Evolutionary conservation across 2,888 invertebrate genomes (phyloP), one percentile per base, ranked within the genome.

Genomic region (Salticus scenicus): DNA sequence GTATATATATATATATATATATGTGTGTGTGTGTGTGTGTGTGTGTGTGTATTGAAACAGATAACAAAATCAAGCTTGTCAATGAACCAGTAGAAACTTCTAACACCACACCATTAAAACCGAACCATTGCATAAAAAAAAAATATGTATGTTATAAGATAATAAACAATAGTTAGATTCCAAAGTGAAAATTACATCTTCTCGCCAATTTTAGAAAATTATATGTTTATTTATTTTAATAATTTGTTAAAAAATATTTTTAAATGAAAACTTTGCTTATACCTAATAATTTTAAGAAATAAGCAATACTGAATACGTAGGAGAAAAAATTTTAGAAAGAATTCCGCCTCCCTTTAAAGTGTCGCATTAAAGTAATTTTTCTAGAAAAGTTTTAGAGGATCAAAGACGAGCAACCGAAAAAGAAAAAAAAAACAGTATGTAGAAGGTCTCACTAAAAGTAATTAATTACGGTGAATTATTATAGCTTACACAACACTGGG

Each of bases 361-460:
- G 57, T 57, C 57, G 24, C 57, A 57, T 57, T 57, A 57, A 57
- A 47, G 37, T 4, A 37, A 37, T 24, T 57, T 57, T 57, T 47
- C 12, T 12, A 12, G 47, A 47, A n/a, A 10, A n/a, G 17, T 47
- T 47, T 47, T 47, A 47, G 17, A n/a, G 37, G 37, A 47, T 37
- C 10, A 37, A 10, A 37, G 37, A 37, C 37, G 37, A 7, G 37
- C 37, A 37, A 10, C 10, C n/a, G 10, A 37, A 37, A 37, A 10
- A 37, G 37, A 37, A n/a, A n/a, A 10, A 37, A 37, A 37, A 37
- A 37, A 37, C 4, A 7, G 37, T 37, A 37, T 37, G 10, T 37
- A 37, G 10, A 37, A 37, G 37, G 7, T 47, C 17, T 17, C 14
- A 17, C 10, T 24, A 24, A 24, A 24, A 57, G 57, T 57, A 20